Base-by-base conservation (phyloP, 64 coral and sea anemone species). In the Acropora tenuis region DNA sequence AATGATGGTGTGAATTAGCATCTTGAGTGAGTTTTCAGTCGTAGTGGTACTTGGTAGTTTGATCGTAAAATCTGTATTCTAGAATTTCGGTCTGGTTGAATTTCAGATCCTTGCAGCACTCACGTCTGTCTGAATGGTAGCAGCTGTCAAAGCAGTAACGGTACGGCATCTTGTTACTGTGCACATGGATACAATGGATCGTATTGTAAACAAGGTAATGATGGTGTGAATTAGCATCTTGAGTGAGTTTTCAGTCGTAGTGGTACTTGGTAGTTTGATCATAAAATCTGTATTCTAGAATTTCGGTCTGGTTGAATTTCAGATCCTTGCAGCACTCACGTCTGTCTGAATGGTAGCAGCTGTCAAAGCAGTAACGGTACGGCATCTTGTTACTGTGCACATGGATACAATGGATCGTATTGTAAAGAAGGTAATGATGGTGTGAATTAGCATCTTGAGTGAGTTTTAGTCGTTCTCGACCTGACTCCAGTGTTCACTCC, bases 41-140 rank as follows among this genome's bases (percentile, higher is more conserved):
- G n/a, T n/a, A n/a, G n/a, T n/a, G n/a, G n/a, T n/a, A n/a, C n/a
- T n/a, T n/a, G n/a, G n/a, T n/a, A n/a, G n/a, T n/a, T n/a, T n/a
- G n/a, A n/a, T n/a, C n/a, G n/a, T n/a, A n/a, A n/a, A n/a, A n/a
- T n/a, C n/a, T n/a, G n/a, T n/a, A n/a, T n/a, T n/a, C n/a, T n/a
- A n/a, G n/a, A n/a, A n/a, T 1, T 44, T 60, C 63, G 3, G 11
- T 45, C 40, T 61, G n/a, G 18, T 12, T 4, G 10, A 8, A 57
- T 82, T 82, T 4, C 55, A 82, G 79, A 82, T 41, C 53, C 79
- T 30, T 82, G 79, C 40, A 63, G 52, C 44, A 41, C 50, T 43
- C 12, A 17, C 5, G 10, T 45, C 10, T 82, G 79, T 63, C 20
- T 4, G 4, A 61, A 61, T 13, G 11, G 13, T 57, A 50, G 78